A percentile compares a stretch with the other conserved stretches of the same genome.
Conservation (phyloP, 64 coral and sea anemone genomes). For the Montipora cactus region DNA sequence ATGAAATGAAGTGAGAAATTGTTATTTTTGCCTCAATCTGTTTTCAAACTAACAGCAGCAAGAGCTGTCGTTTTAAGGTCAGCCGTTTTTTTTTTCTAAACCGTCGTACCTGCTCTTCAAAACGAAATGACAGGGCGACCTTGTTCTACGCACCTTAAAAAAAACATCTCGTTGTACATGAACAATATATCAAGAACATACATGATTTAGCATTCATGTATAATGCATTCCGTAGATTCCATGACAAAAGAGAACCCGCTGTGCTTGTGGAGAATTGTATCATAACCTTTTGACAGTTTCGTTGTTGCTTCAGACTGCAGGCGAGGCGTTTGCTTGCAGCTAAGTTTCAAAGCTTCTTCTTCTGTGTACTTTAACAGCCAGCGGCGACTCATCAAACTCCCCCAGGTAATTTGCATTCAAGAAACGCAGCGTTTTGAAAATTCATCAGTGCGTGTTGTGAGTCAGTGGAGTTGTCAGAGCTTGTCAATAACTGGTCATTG, state of each 20-base stretch:
- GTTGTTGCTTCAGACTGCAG: background rate
- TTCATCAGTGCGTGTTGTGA: background rate
- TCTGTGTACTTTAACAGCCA: conserved; percentile 1
- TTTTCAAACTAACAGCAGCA: too few relatives aligned
- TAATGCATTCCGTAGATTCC: conserved; percentile 40
- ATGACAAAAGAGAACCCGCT: conserved; percentile 26
- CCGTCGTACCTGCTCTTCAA: background rate
- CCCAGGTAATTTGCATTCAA: conserved; percentile 43
- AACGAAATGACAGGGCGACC: background rate
- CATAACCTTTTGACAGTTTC: conserved; percentile 36
- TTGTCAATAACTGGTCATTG: background rate
- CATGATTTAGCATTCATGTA: background rate
- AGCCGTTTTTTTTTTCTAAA: too few relatives aligned
- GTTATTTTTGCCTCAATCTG: too few relatives aligned
- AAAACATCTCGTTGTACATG: background rate
- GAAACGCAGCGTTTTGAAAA: background rate
- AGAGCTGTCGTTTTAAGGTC: too few relatives aligned
- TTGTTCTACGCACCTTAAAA: background rate
- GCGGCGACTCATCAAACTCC: background rate
- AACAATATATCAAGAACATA: conserved; percentile 5
- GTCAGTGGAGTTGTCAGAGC: background rate
- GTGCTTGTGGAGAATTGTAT: conserved; percentile 7
- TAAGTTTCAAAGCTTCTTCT: background rate
- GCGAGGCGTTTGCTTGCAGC: background rate
- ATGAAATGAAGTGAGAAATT: too few relatives aligned